Evolutionary conservation across 2,888 invertebrate genomes (phyloP).

Genomic region (Geophilus truncorum): DNA sequence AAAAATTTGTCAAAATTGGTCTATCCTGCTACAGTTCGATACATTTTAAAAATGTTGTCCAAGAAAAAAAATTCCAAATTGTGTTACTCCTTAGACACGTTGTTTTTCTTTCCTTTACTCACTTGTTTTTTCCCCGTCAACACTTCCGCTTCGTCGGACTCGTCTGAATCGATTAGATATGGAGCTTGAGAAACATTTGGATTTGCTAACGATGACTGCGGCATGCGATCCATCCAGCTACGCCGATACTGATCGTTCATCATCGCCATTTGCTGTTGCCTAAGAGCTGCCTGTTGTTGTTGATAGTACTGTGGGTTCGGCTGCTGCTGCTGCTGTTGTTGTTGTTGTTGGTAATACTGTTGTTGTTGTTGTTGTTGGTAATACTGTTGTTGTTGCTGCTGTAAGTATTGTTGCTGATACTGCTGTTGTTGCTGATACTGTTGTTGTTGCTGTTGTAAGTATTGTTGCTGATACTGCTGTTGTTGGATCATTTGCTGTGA

Average conservation of each 20-base stretch:
- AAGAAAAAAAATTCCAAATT: background rate
- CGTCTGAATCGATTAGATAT: background rate
- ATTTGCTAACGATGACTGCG: background rate
- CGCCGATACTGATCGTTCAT: conserved; percentile 1
- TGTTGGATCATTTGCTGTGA: conserved; percentile 32
- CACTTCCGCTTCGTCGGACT: background rate
- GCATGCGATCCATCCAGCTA: background rate
- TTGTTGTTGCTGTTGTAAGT: conserved; percentile 23
- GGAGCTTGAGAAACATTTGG: background rate
- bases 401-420: background rate
- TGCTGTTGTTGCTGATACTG: conserved; percentile 29
- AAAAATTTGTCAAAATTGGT: background rate
- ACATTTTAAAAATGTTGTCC: background rate
- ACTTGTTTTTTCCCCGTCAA: background rate
- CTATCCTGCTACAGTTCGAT: background rate
- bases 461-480: conserved; percentile 8
- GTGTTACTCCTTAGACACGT: background rate
- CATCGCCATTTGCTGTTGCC: conserved; percentile 14
- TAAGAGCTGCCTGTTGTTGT: conserved; percentile 30
- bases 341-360: conserved; percentile 28
- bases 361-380: conserved; percentile 27
- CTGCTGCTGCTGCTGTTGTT: conserved; percentile 33
- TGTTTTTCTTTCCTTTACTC: background rate
- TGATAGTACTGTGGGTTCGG: conserved; percentile 14
- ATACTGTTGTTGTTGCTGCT: conserved; percentile 25